Base-by-base conservation (phyloP, 2,888 invertebrate species). In the Cephus runcator region DNA sequence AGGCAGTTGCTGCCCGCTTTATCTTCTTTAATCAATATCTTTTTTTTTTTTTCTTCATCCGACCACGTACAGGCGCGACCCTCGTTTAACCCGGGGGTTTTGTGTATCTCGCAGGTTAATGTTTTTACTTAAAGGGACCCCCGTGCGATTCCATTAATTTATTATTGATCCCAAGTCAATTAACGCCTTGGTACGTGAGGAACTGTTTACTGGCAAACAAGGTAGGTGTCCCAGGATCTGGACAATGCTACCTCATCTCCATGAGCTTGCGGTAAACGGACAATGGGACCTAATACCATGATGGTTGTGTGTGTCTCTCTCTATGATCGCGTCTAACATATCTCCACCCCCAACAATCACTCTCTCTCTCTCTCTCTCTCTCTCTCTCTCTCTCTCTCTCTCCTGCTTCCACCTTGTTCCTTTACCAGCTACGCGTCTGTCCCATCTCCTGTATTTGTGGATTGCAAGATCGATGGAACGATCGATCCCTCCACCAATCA, bases 241-340 rank as follows among this genome's bases (percentile, higher is more conserved):
- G 84, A 87, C 86, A 86, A 87, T 87, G 80, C 79, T 73, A 77
- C 78, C 79, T 78, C 83, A 77, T 80, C 78, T 83, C 80, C 83
- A 79, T 81, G 80, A 79, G 82, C 79, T 81, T 82, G 79, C 79
- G 83, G 76, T 76, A 79, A 78, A 77, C 79, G 82, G 82, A 88
- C 88, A 88, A 88, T 88, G 79, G 87, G 84, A 79, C 83, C 83
- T 85, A 85, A 88, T 86, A 82, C 85, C 81, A 83, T 83, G 34
- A 34, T 34, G 34, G 34, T 1, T 34, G 34, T 11, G 34, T 56
- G 9, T 23, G 9, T 56, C 1, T 34, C 56, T 56, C 56, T 56
- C 56, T 23, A 9, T 56, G 23, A 56, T 56, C 56, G 23, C 56
- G 56, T 56, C 56, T 40, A 40, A 40, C 40, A 23, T 40, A 40